Evolutionary conservation across 2,797 vertebrate genomes (phyloP), one percentile per base, ranked within the genome.

Genomic region (Acipenser oxyrinchus): DNA sequence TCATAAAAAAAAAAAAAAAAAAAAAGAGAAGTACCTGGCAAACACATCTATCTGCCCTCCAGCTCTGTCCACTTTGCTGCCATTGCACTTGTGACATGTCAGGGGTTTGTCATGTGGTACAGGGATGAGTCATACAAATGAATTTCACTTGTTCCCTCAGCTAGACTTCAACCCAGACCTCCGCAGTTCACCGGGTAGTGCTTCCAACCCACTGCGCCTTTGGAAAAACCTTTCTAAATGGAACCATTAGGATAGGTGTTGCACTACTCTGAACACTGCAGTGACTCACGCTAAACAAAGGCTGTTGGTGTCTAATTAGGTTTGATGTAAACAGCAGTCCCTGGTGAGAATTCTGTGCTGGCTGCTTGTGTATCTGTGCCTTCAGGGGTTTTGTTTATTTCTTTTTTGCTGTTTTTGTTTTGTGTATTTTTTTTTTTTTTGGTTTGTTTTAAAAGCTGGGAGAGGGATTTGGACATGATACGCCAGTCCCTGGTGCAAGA

Each of bases 281-380:
- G 18, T 18, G 60, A 7, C 48, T 18, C 60, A 62, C 23, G 8
- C 18, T 37, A 37, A 18, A 62, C 23, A 62, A 37, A 37, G 60
- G 60, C 60, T 15, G 60, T 62, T 62, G 60, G 60, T 23, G 60
- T 18, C 60, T 62, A 62, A 62, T 62, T 62, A 62, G 18, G 60
- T 62, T 62, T 62, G 60, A 62, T 62, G 18, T 62, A 62, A 62
- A 62, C 60, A 62, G 60, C 60, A 62, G 18, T 62, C 23, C 18
- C 60, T 62, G 8, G 6, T 62, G 13, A 62, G 60, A 23, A 62
- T 23, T 18, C 6, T 9, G 60, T 48, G 60, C 18, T 62, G 60
- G 12, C 11, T 37, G 13, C 60, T 37, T 3, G 52, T 55, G n/a
- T n/a, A n/a, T 55, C 52, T 55, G 52, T 10, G 52, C 52, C 52